Evolutionary conservation across 35 echinoderm and acorn worm genomes (phyloP), one percentile per base, ranked within the genome.

Genomic region (Ophiothrix spiculata): DNA sequence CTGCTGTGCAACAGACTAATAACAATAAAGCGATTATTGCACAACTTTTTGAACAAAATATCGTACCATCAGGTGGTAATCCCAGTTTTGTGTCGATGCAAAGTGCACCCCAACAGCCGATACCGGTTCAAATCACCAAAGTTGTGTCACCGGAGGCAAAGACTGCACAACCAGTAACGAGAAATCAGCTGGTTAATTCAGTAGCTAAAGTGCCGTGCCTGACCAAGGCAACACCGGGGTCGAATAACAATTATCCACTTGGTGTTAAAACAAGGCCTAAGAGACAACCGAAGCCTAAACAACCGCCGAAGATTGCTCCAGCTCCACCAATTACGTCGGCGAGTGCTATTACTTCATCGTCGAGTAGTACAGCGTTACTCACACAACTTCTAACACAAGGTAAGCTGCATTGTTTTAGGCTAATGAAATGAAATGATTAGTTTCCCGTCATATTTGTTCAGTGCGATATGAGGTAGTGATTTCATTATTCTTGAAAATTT

Each of bases 351-450:
- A 87, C 49, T 41, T 42, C 88, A n/a, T 35, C 64, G 11, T 21
- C 79, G 25, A 85, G 56, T 34, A 76, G 21, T 74, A 74, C 77
- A 25, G 87, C 94, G 1, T 41, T 97, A 21, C 87, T 93, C 39
- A 93, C 94, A 31, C 90, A 97, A 75, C 80, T 97, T 56, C 84
- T 97, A 33, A 91, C 87, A 64, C 80, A 88, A 87, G 87, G 88
- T 91, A 89, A 46, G 45, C 33, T 69, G n/a, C n/a, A n/a, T n/a
- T n/a, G n/a, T n/a, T n/a, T n/a, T n/a, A n/a, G n/a, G n/a, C n/a
- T n/a, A n/a, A n/a, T n/a, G n/a, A n/a, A n/a, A n/a, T n/a, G n/a
- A n/a, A n/a, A n/a, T n/a, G n/a, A n/a, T n/a, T n/a, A n/a, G n/a
- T n/a, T n/a, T n/a, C n/a, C n/a, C n/a, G n/a, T n/a, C n/a, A n/a